Evolutionary conservation across 1,140 invertebrate species (phyloP).

Genomic region (Oscheius sp.): DNA sequence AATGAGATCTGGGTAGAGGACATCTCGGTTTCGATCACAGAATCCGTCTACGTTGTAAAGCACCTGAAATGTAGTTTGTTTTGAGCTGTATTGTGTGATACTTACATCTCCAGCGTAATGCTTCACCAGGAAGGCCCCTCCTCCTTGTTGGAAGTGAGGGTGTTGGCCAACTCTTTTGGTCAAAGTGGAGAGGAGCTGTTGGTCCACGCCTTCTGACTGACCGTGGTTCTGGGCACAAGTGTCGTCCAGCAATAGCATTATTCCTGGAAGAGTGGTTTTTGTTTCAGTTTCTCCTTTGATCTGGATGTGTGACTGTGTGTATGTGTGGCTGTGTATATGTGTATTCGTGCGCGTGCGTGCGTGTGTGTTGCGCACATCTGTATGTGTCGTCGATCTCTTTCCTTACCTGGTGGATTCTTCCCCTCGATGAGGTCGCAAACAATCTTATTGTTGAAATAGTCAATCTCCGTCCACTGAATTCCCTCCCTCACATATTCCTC

Average conservation of each 20-base stretch:
- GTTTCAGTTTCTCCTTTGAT: not conserved
- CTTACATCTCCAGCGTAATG: slow-evolving; percentile 73
- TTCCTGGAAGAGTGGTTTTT: slow-evolving; percentile 65
- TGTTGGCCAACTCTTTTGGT: slow-evolving; percentile 65
- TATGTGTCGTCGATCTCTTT: slow-evolving; percentile 43
- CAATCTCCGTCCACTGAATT: slow-evolving; percentile 74
- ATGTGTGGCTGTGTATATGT: too few relatives aligned
- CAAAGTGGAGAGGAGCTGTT: slow-evolving; percentile 67
- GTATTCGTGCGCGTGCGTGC: too few relatives aligned
- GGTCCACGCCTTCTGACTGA: slow-evolving; percentile 67
- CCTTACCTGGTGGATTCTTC: slow-evolving; percentile 63
- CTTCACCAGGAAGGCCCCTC: slow-evolving; percentile 70
- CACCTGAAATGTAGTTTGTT: slow-evolving; percentile 63
- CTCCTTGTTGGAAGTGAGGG: slow-evolving; percentile 68
- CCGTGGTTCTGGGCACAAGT: slow-evolving; percentile 75
- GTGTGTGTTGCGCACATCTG: too few relatives aligned
- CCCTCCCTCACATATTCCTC: slow-evolving; percentile 75
- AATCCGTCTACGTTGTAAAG: slow-evolving; percentile 73
- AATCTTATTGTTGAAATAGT: slow-evolving; percentile 76
- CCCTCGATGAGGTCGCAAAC: slow-evolving; percentile 72
- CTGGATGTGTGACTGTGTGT: too few relatives aligned
- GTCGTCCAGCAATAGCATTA: slow-evolving; percentile 73
- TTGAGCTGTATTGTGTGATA: slow-evolving; percentile 20
- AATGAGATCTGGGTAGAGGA: slow-evolving; percentile 73
- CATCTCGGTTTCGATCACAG: slow-evolving; percentile 75